Evolutionary conservation across 2,888 invertebrate species (phyloP), one percentile per base, ranked within the genome.

Genomic region (Tetheella fluctuosa): DNA sequence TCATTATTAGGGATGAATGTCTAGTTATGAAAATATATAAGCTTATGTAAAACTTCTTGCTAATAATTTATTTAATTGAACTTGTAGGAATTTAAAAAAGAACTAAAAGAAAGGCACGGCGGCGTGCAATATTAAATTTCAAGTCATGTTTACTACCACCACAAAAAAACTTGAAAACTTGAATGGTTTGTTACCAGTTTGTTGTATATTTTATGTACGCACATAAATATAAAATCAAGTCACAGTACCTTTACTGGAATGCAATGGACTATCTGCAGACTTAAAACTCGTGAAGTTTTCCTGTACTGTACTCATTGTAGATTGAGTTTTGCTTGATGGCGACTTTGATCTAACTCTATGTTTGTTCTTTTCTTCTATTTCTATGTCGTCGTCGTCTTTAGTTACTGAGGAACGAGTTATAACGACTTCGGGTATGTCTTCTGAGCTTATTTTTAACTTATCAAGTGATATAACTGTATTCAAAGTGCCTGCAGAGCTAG

Each of bases 231-330:
- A 39, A 37, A 56, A 8, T 59, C 52, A 59, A 59, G 56, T 58
- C 58, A 62, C 58, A 58, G 4, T 81, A 89, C 89, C 89, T 85
- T 76, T 83, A 68, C 80, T 86, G 1, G 67, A 71, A 52, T 82
- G 77, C 58, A 82, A 57, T 0, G 88, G 87, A 61, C 90, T 92
- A 52, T 84, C 84, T 5, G 72, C 81, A 63, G 86, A 86, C 65
- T 87, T 89, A 65, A 89, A 89, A 68, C 89, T 89, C 0, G 63
- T 68, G 60, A 69, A 79, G 59, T 89, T 90, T 61, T 93, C 92
- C 34, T 90, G 86, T 1, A 92, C 88, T 0, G 91, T 92, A 61
- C 87, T 90, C 23, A 88, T 65, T 17, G 91, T 90, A 0, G 90
- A 88, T 3, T 81, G 87, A 64, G 86, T 92, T 70, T 84, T 90